A percentile compares a stretch with the other conserved stretches of the same genome.
phyloP scores from a whole-genome alignment of 2,797 vertebrate genomes.

The Mus spretus region DNA sequence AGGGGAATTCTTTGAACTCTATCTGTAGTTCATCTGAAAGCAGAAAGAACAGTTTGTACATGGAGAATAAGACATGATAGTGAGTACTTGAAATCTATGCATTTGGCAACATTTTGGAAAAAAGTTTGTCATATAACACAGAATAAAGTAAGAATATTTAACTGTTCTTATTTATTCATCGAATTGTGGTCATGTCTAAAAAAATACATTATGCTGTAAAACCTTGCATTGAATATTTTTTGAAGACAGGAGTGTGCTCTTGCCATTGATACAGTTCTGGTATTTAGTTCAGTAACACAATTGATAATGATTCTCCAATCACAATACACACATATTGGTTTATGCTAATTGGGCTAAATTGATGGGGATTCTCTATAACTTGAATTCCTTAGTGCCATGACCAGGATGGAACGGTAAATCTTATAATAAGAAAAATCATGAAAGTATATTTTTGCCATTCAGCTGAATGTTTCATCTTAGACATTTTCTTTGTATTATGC shows the following conservation, averaged over 20 bases:
- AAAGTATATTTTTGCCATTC: background rate
- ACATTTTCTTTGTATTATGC: conserved; percentile 17
- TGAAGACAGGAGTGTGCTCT: background rate
- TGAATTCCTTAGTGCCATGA: conserved; percentile 32
- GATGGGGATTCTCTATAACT: background rate
- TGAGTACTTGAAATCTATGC: background rate
- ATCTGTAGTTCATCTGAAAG: background rate
- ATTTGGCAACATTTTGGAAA: conserved; percentile 10
- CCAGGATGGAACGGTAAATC: background rate
- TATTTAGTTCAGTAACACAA: background rate
- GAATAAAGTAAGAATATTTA: conserved; percentile 25
- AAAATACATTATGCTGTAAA: conserved; percentile 1
- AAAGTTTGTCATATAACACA: background rate
- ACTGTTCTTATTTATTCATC: background rate
- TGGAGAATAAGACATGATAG: conserved; percentile 34
- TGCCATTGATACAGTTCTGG: conserved; percentile 27
- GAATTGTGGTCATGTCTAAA: background rate
- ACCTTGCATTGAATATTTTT: conserved; percentile 29
- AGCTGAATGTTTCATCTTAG: conserved; percentile 35
- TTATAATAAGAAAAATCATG: background rate
- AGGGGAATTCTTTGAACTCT: background rate
- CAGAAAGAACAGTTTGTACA: background rate
- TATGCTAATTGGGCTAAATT: conserved; percentile 13
- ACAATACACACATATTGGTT: background rate
- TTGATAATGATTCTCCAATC: conserved; percentile 58